Evolutionary conservation across 2,797 vertebrate species (phyloP).

Genomic region (Cephalopachus bancanus): DNA sequence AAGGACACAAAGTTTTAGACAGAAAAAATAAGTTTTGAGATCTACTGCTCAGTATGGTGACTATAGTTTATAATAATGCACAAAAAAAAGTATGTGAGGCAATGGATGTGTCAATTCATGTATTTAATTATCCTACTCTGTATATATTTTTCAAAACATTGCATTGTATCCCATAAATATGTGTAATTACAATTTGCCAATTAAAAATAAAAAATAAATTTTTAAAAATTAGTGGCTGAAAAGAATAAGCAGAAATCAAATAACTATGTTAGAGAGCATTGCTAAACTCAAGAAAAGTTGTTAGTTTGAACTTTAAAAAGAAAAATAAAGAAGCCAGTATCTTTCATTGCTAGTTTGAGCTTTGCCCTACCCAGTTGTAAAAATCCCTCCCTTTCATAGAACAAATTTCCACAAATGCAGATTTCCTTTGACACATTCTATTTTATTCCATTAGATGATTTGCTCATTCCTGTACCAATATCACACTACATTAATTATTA

Average conservation of each 20-base stretch:
- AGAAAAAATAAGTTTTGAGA: not conserved
- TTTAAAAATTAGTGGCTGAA: not conserved
- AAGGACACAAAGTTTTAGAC: not conserved
- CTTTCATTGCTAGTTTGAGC: not conserved
- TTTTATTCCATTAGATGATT: not conserved
- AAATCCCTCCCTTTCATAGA: not conserved
- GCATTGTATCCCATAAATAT: too few species aligned
- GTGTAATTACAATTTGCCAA: too few species aligned
- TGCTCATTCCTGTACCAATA: not conserved
- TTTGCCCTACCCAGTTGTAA: not conserved
- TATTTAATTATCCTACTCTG: too few species aligned
- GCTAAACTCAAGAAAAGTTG: not conserved
- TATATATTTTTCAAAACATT: too few species aligned
- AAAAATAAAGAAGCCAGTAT: not conserved
- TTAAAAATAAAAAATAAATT: too few species aligned
- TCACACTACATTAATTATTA: not conserved
- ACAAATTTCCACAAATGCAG: not conserved
- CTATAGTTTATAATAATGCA: not conserved
- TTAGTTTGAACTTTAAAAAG: not conserved
- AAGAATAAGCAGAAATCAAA: too few species aligned
- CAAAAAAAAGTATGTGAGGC: not conserved
- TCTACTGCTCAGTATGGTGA: not conserved
- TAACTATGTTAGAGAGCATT: not conserved
- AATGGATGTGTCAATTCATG: not conserved
- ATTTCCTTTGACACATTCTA: not conserved